Conservation (phyloP, 2,113 vertebrate species). For the Gila orcuttii region DNA sequence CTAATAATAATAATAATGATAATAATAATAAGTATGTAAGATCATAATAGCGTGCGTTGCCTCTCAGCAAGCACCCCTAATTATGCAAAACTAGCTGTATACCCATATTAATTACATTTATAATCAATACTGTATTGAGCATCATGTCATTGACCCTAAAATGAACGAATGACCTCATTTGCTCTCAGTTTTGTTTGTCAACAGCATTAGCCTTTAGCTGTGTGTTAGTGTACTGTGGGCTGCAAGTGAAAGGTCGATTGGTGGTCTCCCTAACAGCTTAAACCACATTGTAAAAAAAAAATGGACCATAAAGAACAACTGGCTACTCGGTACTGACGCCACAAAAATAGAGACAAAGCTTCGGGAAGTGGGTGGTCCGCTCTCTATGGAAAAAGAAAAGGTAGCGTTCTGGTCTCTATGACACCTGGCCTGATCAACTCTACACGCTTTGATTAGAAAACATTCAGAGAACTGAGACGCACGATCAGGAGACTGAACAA, state of each 20-base stretch:
- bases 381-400: constrained; percentile 54
- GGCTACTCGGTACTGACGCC: constrained; percentile 76
- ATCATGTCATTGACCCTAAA: too few species aligned
- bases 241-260: constrained; percentile 75
- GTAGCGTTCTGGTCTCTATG: neutral
- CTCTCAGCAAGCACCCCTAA: too few species aligned
- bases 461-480: neutral
- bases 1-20: too few species aligned
- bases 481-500: neutral
- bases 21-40: too few species aligned
- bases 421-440: too few species aligned
- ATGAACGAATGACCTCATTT: too few species aligned
- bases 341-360: constrained; percentile 75
- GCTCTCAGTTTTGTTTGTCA: neutral
- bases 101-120: too few species aligned
- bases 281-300: constrained; percentile 79
- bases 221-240: constrained; percentile 61
- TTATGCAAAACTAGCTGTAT: neutral
- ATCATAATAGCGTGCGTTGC: too few species aligned
- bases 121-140: too few species aligned
- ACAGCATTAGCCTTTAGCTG: constrained; percentile 13
- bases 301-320: constrained; percentile 79
- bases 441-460: neutral
- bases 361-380: constrained; percentile 77
- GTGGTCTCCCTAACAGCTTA: constrained; percentile 78